These are phyloP conservation scores for Cercopithecus diana DNA, from an alignment of 2,797 vertebrate species.

Conservation along the genomic window DNA sequence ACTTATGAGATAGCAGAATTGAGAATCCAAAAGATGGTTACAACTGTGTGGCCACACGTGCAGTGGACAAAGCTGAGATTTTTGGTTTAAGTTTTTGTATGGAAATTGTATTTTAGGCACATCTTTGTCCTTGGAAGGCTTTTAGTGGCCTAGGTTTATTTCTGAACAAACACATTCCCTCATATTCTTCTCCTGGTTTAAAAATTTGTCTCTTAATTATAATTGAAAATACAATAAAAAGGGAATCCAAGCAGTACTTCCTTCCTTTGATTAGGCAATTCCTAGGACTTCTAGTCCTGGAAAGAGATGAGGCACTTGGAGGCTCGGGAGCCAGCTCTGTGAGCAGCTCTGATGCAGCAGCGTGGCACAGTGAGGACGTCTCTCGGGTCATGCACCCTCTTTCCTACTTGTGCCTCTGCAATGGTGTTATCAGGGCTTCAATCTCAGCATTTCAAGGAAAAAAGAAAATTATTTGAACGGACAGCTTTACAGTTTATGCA, in stretches of 20 bases:
- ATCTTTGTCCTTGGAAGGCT: not conserved
- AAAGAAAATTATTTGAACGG: not conserved
- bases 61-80: not conserved
- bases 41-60: not conserved
- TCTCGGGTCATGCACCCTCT: not conserved
- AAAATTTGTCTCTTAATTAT: not conserved
- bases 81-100: not conserved
- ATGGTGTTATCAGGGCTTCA: not conserved
- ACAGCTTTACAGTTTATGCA: not conserved
- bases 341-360: too few relatives aligned
- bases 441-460: not conserved
- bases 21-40: not conserved
- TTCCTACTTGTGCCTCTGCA: not conserved
- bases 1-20: not conserved
- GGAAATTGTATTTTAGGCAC: not conserved
- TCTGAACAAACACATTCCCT: not conserved
- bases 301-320: not conserved
- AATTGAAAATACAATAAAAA: not conserved
- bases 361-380: fast-evolving
- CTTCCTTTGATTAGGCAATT: not conserved
- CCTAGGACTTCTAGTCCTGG: not conserved
- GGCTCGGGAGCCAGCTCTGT: too few relatives aligned
- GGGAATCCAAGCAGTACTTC: not conserved
- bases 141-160: not conserved
- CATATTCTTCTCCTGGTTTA: not conserved